phyloP scores from a whole-genome alignment of 2,888 invertebrate genomes.

The Chrysina gloriosa region DNA sequence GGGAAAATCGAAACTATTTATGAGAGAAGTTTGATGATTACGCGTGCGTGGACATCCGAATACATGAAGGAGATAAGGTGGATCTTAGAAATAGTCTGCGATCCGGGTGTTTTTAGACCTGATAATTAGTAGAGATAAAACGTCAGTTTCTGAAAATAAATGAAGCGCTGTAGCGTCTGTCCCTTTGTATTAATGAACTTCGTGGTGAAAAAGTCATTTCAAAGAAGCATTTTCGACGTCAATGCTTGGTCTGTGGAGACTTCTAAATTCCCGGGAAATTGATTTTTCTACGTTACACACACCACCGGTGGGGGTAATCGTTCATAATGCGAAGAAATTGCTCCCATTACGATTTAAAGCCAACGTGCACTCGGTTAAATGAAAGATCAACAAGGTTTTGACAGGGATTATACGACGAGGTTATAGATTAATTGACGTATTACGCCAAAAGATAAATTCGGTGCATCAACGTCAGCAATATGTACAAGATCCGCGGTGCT shows the following conservation, averaged over 20 bases:
- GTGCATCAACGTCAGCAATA: constrained; percentile 36
- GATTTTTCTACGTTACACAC: not conserved
- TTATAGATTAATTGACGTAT: constrained; percentile 46
- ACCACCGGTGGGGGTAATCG: constrained; percentile 1
- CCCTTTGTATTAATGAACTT: constrained; percentile 40
- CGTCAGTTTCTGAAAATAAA: constrained; percentile 40
- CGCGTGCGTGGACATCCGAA: not conserved
- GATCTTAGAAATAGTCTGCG: not conserved
- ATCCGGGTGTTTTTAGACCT: not conserved
- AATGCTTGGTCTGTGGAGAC: not conserved
- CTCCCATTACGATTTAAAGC: constrained; percentile 25
- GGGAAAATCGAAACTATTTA: not conserved
- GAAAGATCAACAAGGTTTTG: constrained; percentile 46
- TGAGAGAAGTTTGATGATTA: not conserved
- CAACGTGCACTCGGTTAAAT: constrained; percentile 36
- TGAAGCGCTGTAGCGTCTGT: constrained; percentile 33
- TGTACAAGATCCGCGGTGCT: constrained; percentile 17
- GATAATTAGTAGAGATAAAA: constrained; percentile 42
- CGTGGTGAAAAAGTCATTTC: not conserved
- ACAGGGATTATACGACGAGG: constrained; percentile 41
- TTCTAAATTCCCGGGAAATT: constrained; percentile 11
- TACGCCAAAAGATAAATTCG: constrained; percentile 36
- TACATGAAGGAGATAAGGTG: constrained; percentile 18
- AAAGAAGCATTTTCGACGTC: not conserved
- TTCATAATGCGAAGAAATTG: constrained; percentile 31